Base-by-base conservation (phyloP, 2,797 vertebrate genomes). In the Microctenopoma stevenorrisi region DNA sequence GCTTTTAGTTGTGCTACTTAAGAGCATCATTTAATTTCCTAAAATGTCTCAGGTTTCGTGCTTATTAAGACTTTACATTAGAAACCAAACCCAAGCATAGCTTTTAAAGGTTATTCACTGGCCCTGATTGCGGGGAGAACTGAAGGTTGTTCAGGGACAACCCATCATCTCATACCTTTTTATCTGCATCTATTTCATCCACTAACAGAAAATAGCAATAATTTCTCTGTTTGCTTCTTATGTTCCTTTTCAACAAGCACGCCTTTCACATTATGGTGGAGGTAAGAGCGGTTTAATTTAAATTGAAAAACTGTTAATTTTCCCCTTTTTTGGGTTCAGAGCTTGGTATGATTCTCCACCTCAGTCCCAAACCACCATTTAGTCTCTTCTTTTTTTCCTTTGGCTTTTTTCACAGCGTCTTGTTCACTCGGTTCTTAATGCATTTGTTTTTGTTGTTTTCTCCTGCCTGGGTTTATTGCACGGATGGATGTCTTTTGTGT, bases 241-340 rank as follows among this genome's bases (percentile, higher is more conserved):
- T 92, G 84, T 87, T 92, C 88, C 82, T 91, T 86, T 88, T 89
- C 90, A 85, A 92, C 95, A 96, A 99, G 98, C 97, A 97, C 87
- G 96, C 98, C 95, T 99, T 99, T 98, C 97, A 98, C 95, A 98
- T 99, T 95, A 98, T 98, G 97, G 97, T 98, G 94, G 98, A 99
- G 98, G 97, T 98, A 99, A 98, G 98, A 95, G 92, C 89, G 92
- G 90, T 92, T 95, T 92, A 86, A 88, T 86, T 90, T 76, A 85
- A 88, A 82, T 91, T 85, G 64, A 83, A 81, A 76, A 78, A 74
- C 81, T 82, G 25, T 75, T 73, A 74, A 64, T 74, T 58, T 59
- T 43, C 44, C 44, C 37, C 42, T 60, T 35, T 12, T 13, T 86
- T 87, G 73, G 84, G 73, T 83, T 84, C 67, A 83, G 82, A 85